Evolutionary conservation across 2,888 invertebrate species (phyloP), one percentile per base, ranked within the genome.

Genomic region (Drosophila macrospina): DNA sequence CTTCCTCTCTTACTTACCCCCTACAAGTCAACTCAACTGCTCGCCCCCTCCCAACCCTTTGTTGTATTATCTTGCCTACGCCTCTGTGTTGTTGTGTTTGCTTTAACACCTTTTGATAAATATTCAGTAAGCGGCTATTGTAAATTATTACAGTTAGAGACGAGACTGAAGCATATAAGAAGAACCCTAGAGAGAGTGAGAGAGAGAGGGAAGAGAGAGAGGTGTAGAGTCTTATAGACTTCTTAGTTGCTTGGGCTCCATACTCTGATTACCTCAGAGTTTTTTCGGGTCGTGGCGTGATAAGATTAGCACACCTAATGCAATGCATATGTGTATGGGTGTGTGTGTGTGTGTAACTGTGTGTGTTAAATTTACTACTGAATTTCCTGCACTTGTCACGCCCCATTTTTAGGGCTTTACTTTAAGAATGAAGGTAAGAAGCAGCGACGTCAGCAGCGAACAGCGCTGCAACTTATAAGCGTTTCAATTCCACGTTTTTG

Each of bases 81-180:
- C 4, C 24, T 16, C 16, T 26, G 7, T 26, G 6, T 51, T 20
- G 41, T 34, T 48, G 60, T 84, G 71, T 72, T 75, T 86, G 59
- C 70, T 66, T 84, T 81, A 70, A 73, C 85, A 78, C 80, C 75
- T 78, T 13, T 20, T 63, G 47, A 78, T 78, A 78, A 70, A 61
- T 56, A 55, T 44, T 26, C 15, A 32, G 24, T 15, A 11, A 10
- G 26, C 48, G 60, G 62, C 73, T 63, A 45, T 50, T 69, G 65
- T 77, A 80, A 65, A 64, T 71, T 50, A 45, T 69, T 50, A 32
- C 42, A 34, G 45, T n/a, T 13, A 16, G 34, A 42, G 10, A 24
- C 10, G 16, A n/a, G n/a, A 30, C 6, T 28, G 26, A 48, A 48
- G 32, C 28, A 26, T 36, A n/a, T n/a, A n/a, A n/a, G 36, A n/a